Base-by-base conservation (phyloP, 1,140 invertebrate genomes). In the Liolophura sinensis region DNA sequence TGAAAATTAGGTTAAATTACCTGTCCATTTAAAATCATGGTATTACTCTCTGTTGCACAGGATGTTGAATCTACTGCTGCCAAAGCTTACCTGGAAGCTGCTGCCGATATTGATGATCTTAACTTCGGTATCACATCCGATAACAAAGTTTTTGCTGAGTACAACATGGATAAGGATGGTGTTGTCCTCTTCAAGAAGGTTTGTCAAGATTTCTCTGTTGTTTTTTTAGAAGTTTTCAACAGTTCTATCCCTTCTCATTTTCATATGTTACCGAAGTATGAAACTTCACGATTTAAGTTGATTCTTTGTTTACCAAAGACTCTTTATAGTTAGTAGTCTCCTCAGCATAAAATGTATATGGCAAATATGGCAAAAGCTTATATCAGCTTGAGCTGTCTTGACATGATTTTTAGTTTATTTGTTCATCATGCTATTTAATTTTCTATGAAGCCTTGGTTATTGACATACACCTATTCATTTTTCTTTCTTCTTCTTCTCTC, bases 171-270 rank as follows among this genome's bases (percentile, higher is more conserved):
- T 46, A 87, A 89, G 73, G 89, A 90, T 79, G 89, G 89, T 80
- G 87, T 97, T 78, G 85, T 94, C 70, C 86, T 98, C 0, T 95
- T 94, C 86, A 98, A 98, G 85, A 94, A 95, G 88, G 93, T 94
- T 85, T 86, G 78, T 83, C 64, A 61, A 7, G 1, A 6, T 62
- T 25, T 51, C 18, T 27, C 18, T 50, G 25, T 40, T 31, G 12
- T n/a, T 25, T 60, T 3, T 3, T 5, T n/a, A 7, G 18, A 50
- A 40, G 58, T 31, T n/a, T 50, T 5, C 51, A 57, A 67, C 62
- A 50, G 64, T 59, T 60, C 50, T 22, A 3, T 62, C 20, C 50
- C 6, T 20, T 55, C 14, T 22, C 15, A 22, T 20, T 59, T 54
- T 20, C 27, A 24, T 50, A 0, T 50, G 25, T 31, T 59, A 62